Percentiles rank a stretch among this genome's conserved stretches.
These are phyloP conservation scores for Cassiopea xamachana DNA, from an alignment of 30 jellyfish, hydroid and myxozoan species.

Conservation along the genomic window DNA sequence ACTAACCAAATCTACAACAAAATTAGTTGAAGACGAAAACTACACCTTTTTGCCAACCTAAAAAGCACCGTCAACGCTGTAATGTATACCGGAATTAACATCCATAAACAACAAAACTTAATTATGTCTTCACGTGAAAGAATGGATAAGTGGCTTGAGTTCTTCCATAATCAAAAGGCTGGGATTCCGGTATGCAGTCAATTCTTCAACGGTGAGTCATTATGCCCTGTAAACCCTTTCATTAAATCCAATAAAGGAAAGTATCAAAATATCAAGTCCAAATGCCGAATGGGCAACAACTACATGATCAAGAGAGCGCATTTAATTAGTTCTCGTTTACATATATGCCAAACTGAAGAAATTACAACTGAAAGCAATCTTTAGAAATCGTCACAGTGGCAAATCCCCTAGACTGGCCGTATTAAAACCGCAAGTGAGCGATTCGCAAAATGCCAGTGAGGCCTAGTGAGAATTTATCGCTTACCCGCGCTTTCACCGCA, in stretches of 20 bases:
- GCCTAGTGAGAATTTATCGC: conserved; percentile 33
- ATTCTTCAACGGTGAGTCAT: conserved; percentile 22
- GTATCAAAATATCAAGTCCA: background rate
- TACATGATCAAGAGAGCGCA: background rate
- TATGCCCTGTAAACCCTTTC: background rate
- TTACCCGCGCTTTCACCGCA: conserved; percentile 94
- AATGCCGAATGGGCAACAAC: background rate
- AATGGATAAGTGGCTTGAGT: background rate
- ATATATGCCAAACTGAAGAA: conserved; percentile 22
- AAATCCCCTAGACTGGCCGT: conserved; percentile 58
- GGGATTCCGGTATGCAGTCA: conserved; percentile 17
- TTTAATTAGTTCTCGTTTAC: conserved; percentile 26
- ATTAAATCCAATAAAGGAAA: background rate
- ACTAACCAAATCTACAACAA: too few relatives aligned
- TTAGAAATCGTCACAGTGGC: conserved; percentile 66
- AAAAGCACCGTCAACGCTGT: too few relatives aligned
- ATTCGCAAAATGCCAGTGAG: conserved; percentile 3
- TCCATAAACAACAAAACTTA: background rate
- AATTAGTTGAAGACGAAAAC: too few relatives aligned
- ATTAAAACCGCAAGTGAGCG: conserved; percentile 70
- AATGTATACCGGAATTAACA: background rate
- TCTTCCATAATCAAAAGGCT: background rate
- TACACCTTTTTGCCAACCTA: too few relatives aligned
- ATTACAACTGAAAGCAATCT: conserved; percentile 45
- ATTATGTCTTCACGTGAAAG: background rate